A percentile compares a stretch with the other conserved stretches of the same genome.
Conservation (phyloP, 2,113 vertebrate genomes). For the Pandion haliaetus region DNA sequence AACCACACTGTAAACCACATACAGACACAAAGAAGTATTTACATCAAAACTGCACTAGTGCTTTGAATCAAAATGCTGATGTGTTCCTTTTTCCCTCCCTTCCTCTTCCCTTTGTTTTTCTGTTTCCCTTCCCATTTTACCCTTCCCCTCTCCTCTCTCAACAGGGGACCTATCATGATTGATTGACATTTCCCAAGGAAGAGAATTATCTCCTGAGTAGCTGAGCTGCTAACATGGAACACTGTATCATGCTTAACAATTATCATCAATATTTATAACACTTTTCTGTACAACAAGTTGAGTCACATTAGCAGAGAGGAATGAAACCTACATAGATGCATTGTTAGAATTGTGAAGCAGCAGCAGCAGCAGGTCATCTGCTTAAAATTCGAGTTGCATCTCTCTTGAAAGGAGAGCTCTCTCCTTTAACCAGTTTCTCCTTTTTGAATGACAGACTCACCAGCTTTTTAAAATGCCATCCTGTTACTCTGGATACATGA, state of each 20-base stretch:
- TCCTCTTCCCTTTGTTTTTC: not conserved
- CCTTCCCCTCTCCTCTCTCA: not conserved
- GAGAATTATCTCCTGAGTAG: not conserved
- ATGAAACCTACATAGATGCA: not conserved
- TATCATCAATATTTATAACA: slow-evolving; percentile 11
- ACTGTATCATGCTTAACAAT: not conserved
- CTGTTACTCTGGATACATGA: not conserved
- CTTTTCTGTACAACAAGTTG: not conserved
- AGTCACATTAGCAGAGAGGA: not conserved
- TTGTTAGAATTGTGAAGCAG: not conserved
- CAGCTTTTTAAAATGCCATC: not conserved
- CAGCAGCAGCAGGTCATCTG: not conserved
- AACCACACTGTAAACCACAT: not conserved
- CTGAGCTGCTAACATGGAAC: not conserved
- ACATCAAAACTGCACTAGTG: not conserved
- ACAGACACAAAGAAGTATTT: not conserved
- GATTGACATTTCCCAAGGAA: not conserved
- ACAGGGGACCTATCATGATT: not conserved
- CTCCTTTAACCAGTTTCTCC: not conserved
- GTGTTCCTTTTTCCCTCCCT: not conserved
- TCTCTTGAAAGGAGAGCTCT: not conserved
- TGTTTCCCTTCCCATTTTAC: not conserved
- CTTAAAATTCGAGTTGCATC: not conserved
- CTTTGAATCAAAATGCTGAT: not conserved
- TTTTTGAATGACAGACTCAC: not conserved